Conservation (phyloP, 1,140 invertebrate species). For the Meloidogyne floridensis region DNA sequence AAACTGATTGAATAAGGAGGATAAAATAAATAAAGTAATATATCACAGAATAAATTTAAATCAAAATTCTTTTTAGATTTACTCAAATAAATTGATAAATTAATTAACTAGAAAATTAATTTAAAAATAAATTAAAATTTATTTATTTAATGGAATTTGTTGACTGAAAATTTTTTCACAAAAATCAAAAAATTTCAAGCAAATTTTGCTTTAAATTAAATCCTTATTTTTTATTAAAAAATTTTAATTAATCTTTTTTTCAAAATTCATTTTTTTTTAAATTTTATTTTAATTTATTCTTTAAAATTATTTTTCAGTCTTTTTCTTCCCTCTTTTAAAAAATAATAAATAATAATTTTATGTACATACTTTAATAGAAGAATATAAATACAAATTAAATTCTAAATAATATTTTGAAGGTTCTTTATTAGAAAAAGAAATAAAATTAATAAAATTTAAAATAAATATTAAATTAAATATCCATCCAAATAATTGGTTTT, state of each 20-base stretch:
- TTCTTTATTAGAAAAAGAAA: conserved; percentile 35
- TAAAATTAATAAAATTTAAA: conserved; percentile 29
- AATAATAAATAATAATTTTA: no score
- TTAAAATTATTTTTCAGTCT: neutral
- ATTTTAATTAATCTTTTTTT: no score
- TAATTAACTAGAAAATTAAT: conserved; percentile 45
- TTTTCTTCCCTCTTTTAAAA: no score
- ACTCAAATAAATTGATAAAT: conserved; percentile 42
- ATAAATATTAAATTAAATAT: conserved; percentile 44
- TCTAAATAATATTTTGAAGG: conserved; percentile 49
- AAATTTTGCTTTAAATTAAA: no score
- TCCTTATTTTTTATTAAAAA: no score
- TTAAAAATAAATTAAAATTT: neutral
- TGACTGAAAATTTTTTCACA: no score
- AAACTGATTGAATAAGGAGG: conserved; percentile 56
- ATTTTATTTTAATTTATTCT: no score
- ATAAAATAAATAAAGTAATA: conserved; percentile 56
- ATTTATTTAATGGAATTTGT: no score
- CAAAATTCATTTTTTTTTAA: no score
- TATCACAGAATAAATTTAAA: conserved; percentile 35
- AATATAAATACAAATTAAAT: conserved; percentile 53
- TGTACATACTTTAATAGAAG: conserved; percentile 44
- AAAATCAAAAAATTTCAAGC: no score
- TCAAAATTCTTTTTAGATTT: conserved; percentile 22
- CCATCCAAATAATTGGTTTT: conserved; percentile 46